Evolutionary conservation across 2,113 vertebrate genomes (phyloP), one percentile per base, ranked within the genome.

Genomic region (Ovis canadensis): DNA sequence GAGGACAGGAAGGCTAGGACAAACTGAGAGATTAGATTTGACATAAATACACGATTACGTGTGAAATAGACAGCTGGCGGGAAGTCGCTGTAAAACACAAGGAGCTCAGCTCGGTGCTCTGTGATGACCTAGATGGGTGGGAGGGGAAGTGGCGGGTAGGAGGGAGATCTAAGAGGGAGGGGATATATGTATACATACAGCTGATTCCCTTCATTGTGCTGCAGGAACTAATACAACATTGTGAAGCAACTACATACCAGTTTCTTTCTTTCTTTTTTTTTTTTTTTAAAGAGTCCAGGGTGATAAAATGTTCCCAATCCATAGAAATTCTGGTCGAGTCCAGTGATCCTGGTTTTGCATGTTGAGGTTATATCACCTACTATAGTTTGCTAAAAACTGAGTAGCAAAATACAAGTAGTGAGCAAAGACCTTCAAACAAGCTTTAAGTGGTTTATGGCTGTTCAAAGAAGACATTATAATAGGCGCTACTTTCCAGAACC

Each of bases 341-440:
- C n/a, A 55, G 3, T 10, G 5, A 6, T 33, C 27, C 17, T 3
- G 3, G 0, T 9, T 13, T 71, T 33, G 40, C 23, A 45, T 9
- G 10, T 55, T 59, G 29, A 74, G 59, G 14, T 2, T 27, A 1
- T 11, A 31, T 11, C 36, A 52, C 36, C 36, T 29, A 54, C 7
- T 1, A 43, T 0, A 23, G 7, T 3, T n/a, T 6, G 21, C 40
- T 50, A 5, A 82, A 92, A 89, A 77, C 33, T 23, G 45, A 94
- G 77, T 6, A 59, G 67, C 45, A 48, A 84, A 77, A 50, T 52
- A 43, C 4, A 80, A 33, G 7, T 17, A 15, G 10, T n/a, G 17
- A 88, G 80, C 19, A 52, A 91, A 84, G 29, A 55, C 11, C 50
- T 48, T 48, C 31, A 52, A 89, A 48, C 21, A 36, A 27, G 21